Conservation (phyloP, 2,113 vertebrate genomes). For the Cavia porcellus region DNA sequence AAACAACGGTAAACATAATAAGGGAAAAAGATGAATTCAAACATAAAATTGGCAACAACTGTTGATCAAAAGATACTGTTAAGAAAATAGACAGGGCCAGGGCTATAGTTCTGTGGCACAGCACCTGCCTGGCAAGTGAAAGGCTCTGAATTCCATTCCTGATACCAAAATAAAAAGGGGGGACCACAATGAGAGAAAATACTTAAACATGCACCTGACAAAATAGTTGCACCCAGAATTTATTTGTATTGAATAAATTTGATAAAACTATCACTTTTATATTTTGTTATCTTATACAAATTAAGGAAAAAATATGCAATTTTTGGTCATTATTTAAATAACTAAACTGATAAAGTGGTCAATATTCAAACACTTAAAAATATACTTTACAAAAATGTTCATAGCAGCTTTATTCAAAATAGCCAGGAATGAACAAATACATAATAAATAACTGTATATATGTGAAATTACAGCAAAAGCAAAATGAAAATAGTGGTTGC, state of each 20-base stretch:
- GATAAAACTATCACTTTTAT: background rate
- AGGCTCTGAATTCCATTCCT: background rate
- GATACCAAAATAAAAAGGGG: background rate
- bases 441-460: background rate
- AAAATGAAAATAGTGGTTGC: background rate
- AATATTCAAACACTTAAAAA: background rate
- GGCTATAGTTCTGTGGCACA: too few relatives aligned
- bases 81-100: too few relatives aligned
- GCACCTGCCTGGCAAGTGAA: too few relatives aligned
- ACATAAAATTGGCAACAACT: background rate
- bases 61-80: background rate
- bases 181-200: background rate
- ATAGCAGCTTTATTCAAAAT: background rate
- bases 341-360: background rate
- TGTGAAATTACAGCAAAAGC: background rate
- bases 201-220: background rate
- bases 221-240: background rate
- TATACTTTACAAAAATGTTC: background rate
- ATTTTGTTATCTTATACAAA: background rate
- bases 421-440: background rate
- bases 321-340: background rate
- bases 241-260: background rate
- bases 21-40: background rate
- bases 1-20: slow-evolving; percentile 38
- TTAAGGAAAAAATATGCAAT: background rate